Conservation (phyloP, 2,888 invertebrate species). For the Clepsis dumicolana region DNA sequence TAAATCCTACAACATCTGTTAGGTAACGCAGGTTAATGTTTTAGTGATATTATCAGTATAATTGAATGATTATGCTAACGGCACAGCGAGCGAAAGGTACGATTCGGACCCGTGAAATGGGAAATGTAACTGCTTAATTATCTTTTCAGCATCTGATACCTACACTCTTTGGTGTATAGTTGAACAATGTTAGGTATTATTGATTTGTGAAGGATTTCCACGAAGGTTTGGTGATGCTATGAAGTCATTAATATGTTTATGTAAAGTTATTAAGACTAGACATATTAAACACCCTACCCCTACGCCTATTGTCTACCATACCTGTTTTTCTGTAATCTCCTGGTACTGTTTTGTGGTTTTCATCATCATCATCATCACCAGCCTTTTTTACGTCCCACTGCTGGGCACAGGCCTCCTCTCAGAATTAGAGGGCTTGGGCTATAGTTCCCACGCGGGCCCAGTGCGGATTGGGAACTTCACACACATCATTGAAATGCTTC, state of each 20-base stretch:
- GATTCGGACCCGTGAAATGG: slow-evolving; percentile 21
- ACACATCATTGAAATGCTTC: no score
- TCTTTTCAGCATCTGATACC: slow-evolving; percentile 22
- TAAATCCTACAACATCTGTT: slow-evolving; percentile 34
- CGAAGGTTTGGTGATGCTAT: neutral
- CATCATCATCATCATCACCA: no score
- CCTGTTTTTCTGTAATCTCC: no score
- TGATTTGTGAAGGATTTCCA: neutral
- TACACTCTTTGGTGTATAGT: neutral
- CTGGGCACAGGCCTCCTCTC: no score
- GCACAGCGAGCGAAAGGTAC: slow-evolving; percentile 17
- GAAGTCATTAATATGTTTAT: neutral
- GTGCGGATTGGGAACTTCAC: no score
- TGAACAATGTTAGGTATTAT: neutral
- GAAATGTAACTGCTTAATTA: slow-evolving; percentile 32
- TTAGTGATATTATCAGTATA: slow-evolving; percentile 37
- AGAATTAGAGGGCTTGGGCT: no score
- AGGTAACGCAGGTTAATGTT: slow-evolving; percentile 39
- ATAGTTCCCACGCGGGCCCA: no score
- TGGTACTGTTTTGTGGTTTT: no score
- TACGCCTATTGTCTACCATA: no score
- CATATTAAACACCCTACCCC: no score
- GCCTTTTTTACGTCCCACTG: no score
- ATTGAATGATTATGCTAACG: slow-evolving; percentile 39
- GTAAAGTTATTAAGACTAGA: no score